Evolutionary conservation across 2,888 invertebrate species (phyloP), one percentile per base, ranked within the genome.

Genomic region (Spodoptera picta): DNA sequence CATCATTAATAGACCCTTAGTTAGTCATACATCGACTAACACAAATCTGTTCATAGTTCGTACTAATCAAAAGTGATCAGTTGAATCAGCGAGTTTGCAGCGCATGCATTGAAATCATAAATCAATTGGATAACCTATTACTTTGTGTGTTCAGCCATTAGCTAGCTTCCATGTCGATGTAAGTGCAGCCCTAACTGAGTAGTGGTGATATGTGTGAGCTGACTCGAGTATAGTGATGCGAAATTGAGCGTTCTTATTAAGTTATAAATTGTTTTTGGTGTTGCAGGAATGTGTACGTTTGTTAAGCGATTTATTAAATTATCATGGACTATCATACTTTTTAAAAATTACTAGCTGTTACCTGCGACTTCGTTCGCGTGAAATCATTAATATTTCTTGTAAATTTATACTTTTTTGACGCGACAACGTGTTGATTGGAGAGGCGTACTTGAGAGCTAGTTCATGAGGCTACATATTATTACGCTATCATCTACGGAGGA

Each of bases 81-180:
- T 76, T 51, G 80, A 78, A 82, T 84, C 83, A 82, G 76, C 81
- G 71, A 62, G 80, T 81, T 83, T 81, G 80, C 81, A 77, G 71
- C 80, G 83, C 85, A 83, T 87, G 90, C 84, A 82, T 84, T 83
- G 79, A 83, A 84, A 86, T 88, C 90, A 90, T 92, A 91, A 92
- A 92, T 92, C 92, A 90, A 86, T 86, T 82, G 86, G 84, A 86
- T 84, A 84, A 85, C 77, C 88, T 87, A 89, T 90, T 89, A 89
- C 87, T 84, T 85, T 90, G 89, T 89, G 83, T 90, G 86, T 76
- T 85, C 83, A 87, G 75, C 88, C 86, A 89, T 90, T 90, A 90
- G 88, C 84, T 77, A 68, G 84, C 75, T 69, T 80, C 81, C 78
- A 75, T 64, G 80, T 73, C 70, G 64, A 70, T 70, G 65, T 79